These are phyloP conservation scores for Mastigias papua DNA, from an alignment of 30 jellyfish, hydroid and myxozoan genomes.

Conservation along the genomic window DNA sequence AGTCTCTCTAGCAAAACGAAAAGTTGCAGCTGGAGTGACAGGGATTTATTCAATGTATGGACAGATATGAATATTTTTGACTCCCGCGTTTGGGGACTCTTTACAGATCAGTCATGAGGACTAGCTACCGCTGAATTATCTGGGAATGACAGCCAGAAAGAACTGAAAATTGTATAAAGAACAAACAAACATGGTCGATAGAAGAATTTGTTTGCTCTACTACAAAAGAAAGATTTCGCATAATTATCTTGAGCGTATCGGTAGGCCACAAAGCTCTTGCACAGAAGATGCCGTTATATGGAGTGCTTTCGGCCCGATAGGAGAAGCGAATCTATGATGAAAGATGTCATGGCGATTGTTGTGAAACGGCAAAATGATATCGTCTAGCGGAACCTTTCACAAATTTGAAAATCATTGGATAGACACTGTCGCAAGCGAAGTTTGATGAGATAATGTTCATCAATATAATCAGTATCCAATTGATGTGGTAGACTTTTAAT, in stretches of 20 bases:
- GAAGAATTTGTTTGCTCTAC: not conserved
- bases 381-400: slow-evolving; percentile 52
- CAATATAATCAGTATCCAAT: slow-evolving; percentile 31
- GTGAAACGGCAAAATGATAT: slow-evolving; percentile 28
- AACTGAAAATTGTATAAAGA: not conserved
- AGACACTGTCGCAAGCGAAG: slow-evolving; percentile 38
- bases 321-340: slow-evolving; percentile 2
- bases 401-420: slow-evolving; percentile 23
- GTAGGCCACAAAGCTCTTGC: not conserved
- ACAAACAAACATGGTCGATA: not conserved
- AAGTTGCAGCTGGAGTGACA: too few relatives aligned
- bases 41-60: too few relatives aligned
- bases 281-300: slow-evolving; percentile 16
- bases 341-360: slow-evolving; percentile 24
- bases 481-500: slow-evolving; percentile 44
- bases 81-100: too few relatives aligned
- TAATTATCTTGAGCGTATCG: not conserved
- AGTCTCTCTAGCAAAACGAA: too few relatives aligned
- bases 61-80: too few relatives aligned
- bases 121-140: too few relatives aligned
- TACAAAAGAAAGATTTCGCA: not conserved
- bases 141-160: not conserved
- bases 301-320: slow-evolving; percentile 11
- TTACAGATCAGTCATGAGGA: too few relatives aligned
- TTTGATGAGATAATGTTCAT: slow-evolving; percentile 39